Conservation (phyloP, 2,888 invertebrate species). For the Drosophila sordidapex region DNA sequence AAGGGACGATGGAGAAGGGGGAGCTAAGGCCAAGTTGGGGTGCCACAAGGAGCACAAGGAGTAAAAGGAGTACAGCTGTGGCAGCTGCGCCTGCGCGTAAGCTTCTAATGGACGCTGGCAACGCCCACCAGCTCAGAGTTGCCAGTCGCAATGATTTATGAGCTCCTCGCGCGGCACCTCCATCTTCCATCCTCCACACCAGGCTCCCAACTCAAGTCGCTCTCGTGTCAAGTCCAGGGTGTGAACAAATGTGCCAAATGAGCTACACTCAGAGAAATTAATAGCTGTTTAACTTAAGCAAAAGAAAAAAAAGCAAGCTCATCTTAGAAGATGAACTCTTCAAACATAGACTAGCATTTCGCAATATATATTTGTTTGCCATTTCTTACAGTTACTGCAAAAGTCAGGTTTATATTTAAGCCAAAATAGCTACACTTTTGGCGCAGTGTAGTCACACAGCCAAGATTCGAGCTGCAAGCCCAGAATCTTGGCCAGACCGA, state of each 20-base stretch:
- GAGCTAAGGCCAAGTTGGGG: not conserved
- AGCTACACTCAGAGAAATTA: not conserved
- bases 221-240: constrained; percentile 47
- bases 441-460: not conserved
- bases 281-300: not conserved
- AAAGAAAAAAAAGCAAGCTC: not conserved
- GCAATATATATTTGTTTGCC: no score
- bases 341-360: no score
- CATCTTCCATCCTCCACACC: constrained; percentile 19
- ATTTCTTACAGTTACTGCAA: not conserved
- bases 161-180: constrained; percentile 46
- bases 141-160: constrained; percentile 72
- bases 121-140: constrained; percentile 63
- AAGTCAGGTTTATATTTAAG: not conserved
- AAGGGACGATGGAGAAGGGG: not conserved
- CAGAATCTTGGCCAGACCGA: constrained; percentile 39
- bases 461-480: not conserved
- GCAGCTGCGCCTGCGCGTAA: constrained; percentile 59
- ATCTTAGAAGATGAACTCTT: not conserved
- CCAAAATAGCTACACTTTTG: accelerated
- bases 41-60: not conserved
- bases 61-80: constrained; percentile 7
- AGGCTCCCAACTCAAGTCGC: not conserved
- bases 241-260: constrained; percentile 69
- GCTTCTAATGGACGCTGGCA: constrained; percentile 76